phyloP scores from a whole-genome alignment of 2,888 invertebrate genomes.

The Helleia helle region DNA sequence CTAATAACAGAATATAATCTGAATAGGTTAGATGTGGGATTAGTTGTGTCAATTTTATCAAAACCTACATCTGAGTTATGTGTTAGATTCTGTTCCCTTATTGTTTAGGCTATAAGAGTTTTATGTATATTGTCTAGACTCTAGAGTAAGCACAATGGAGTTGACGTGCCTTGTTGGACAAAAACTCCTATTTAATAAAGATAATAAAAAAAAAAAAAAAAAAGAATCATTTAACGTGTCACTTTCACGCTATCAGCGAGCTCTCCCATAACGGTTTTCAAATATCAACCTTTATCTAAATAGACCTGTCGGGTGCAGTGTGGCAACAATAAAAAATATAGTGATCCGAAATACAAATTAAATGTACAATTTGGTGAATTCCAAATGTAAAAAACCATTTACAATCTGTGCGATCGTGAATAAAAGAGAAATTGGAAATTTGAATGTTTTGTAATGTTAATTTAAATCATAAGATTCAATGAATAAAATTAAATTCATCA shows the following conservation, averaged over 20 bases:
- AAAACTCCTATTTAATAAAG: too few relatives aligned
- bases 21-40: too few relatives aligned
- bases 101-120: too few relatives aligned
- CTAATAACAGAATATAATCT: too few relatives aligned
- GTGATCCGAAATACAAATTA: constrained; percentile 4
- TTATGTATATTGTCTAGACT: too few relatives aligned
- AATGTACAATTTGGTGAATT: constrained; percentile 6
- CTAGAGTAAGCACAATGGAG: too few relatives aligned
- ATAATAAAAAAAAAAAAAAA: too few relatives aligned
- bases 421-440: constrained; percentile 7
- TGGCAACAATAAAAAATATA: not conserved
- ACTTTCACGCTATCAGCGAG: constrained; percentile 2
- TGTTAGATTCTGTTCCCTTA: too few relatives aligned
- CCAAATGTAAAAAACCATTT: constrained; percentile 1
- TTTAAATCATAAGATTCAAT: constrained; percentile 7
- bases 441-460: constrained; percentile 8
- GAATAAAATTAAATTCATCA: not conserved
- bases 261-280: not conserved
- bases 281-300: constrained; percentile 11
- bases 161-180: too few relatives aligned
- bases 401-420: constrained; percentile 3
- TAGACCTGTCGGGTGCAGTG: constrained; percentile 10
- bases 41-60: too few relatives aligned
- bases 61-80: too few relatives aligned
- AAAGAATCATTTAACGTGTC: constrained; percentile 2